Evolutionary conservation across 2,888 invertebrate genomes (phyloP).

Genomic region (Calameuta idolon): DNA sequence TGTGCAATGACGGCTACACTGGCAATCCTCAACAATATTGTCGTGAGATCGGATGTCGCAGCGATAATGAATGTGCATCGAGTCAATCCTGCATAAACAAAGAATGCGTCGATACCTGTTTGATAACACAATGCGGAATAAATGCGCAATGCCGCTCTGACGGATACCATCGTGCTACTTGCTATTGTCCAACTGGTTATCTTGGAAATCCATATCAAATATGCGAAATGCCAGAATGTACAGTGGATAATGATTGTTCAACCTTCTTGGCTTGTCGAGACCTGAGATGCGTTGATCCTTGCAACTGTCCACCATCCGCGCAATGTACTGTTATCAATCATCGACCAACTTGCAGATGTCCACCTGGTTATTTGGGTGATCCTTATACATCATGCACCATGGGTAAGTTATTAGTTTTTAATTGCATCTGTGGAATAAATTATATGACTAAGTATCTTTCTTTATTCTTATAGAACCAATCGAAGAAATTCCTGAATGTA

Average conservation of each 20-base stretch:
- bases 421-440: constrained; percentile 2
- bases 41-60: constrained; percentile 85
- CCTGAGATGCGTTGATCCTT: constrained; percentile 85
- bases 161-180: constrained; percentile 81
- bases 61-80: constrained; percentile 85
- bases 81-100: constrained; percentile 86
- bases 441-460: constrained; percentile 1
- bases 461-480: constrained; percentile 66
- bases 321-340: constrained; percentile 84
- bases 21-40: constrained; percentile 86
- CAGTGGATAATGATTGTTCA: constrained; percentile 80
- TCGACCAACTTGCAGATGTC: constrained; percentile 82
- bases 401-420: constrained; percentile 64
- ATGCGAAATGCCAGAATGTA: constrained; percentile 84
- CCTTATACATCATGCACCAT: constrained; percentile 76
- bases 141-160: constrained; percentile 84
- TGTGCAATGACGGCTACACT: constrained; percentile 84
- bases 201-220: constrained; percentile 83
- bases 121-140: constrained; percentile 82
- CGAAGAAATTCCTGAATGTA: constrained; percentile 75
- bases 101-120: constrained; percentile 84
- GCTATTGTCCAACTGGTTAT: constrained; percentile 81
- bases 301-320: constrained; percentile 83
- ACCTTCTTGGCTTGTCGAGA: constrained; percentile 82
- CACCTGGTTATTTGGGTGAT: constrained; percentile 84